phyloP scores from a whole-genome alignment of 2,888 invertebrate species.

The Tachina fera region DNA sequence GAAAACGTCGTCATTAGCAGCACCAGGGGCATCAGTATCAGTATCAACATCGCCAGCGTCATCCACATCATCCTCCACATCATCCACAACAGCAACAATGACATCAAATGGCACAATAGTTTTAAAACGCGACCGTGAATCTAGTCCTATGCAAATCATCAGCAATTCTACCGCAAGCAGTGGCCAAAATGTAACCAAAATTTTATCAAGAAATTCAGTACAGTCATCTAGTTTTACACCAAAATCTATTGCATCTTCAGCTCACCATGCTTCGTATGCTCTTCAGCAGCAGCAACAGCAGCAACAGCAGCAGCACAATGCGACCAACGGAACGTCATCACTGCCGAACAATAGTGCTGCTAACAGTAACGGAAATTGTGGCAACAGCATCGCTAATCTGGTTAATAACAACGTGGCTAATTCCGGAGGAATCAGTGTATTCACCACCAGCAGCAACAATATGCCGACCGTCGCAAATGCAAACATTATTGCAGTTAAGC shows the following conservation, averaged over 20 bases:
- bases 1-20: slow-evolving; percentile 73
- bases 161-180: slow-evolving; percentile 55
- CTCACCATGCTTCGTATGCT: slow-evolving; percentile 75
- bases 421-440: slow-evolving; percentile 71
- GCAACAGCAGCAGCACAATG: slow-evolving; percentile 47
- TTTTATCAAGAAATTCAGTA: slow-evolving; percentile 76
- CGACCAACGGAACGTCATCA: slow-evolving; percentile 49
- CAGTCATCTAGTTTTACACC: slow-evolving; percentile 75
- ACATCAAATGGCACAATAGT: slow-evolving; percentile 78
- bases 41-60: no score
- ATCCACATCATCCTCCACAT: not conserved
- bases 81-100: slow-evolving; percentile 73
- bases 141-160: slow-evolving; percentile 79
- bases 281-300: slow-evolving; percentile 42
- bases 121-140: slow-evolving; percentile 79
- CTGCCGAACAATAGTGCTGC: slow-evolving; percentile 37
- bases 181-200: slow-evolving; percentile 74
- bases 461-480: slow-evolving; percentile 31
- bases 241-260: slow-evolving; percentile 80
- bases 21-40: not conserved
- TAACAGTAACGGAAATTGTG: slow-evolving; percentile 70
- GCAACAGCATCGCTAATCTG: slow-evolving; percentile 51
- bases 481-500: slow-evolving; percentile 75
- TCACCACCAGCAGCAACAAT: slow-evolving; percentile 62
- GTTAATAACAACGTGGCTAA: slow-evolving; percentile 53